Evolutionary conservation across 2,113 vertebrate species (phyloP).

Genomic region (Mus pahari): DNA sequence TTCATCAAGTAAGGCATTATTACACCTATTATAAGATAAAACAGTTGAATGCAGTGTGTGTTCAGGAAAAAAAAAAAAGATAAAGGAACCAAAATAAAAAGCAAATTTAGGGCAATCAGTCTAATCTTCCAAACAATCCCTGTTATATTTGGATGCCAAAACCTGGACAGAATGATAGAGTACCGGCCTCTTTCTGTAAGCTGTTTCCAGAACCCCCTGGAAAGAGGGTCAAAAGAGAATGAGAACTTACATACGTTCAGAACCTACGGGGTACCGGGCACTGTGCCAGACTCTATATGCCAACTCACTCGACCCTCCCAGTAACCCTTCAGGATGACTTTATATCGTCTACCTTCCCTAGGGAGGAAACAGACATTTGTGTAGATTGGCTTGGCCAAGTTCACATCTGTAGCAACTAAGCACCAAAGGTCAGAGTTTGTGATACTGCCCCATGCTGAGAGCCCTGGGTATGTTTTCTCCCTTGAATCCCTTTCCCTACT

Average conservation of each 20-base stretch:
- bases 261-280: background rate
- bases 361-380: background rate
- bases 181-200: background rate
- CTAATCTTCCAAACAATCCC: background rate
- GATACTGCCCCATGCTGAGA: background rate
- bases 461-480: background rate
- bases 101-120: background rate
- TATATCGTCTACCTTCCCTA: background rate
- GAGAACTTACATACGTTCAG: background rate
- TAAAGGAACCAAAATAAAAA: background rate
- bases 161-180: background rate
- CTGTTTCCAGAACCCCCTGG: background rate
- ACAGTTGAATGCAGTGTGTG: background rate
- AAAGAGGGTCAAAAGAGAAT: background rate
- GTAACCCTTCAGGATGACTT: background rate
- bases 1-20: slow-evolving; percentile 20
- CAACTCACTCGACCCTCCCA: background rate
- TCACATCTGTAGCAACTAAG: background rate
- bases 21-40: background rate
- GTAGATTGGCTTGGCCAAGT: slow-evolving; percentile 5
- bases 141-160: background rate
- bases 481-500: slow-evolving; percentile 2
- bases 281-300: background rate
- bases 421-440: background rate
- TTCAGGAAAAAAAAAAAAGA: background rate